phyloP scores from a whole-genome alignment of 2,113 vertebrate species.

The Cacatua alba region DNA sequence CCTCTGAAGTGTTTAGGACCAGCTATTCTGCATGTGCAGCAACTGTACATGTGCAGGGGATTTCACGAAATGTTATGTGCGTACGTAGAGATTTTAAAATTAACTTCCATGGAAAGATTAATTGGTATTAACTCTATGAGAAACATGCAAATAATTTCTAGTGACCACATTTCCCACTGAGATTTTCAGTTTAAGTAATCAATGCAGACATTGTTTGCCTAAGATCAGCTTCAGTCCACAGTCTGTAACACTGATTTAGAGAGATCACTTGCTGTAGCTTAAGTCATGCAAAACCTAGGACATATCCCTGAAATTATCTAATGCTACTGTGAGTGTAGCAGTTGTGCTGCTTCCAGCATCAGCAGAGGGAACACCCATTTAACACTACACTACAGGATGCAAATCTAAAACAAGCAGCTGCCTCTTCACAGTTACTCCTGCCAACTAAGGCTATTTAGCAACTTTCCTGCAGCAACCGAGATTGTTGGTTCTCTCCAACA shows the following conservation, averaged over 20 bases:
- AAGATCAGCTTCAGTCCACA: not conserved
- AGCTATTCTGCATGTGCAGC: not conserved
- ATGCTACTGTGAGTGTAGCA: constrained; percentile 15
- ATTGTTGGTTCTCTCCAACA: not conserved
- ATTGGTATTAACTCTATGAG: not conserved
- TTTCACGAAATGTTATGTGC: not conserved
- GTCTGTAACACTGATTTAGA: not conserved
- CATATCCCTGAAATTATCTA: not conserved
- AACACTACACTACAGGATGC: not conserved
- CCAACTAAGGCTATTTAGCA: not conserved
- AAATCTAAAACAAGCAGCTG: not conserved
- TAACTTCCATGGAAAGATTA: not conserved
- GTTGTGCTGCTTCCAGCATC: constrained; percentile 7
- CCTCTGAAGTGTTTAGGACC: not conserved
- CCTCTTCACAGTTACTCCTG: not conserved
- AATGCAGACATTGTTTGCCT: not conserved
- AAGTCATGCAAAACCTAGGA: not conserved
- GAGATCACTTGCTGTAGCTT: not conserved
- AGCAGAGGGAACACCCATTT: not conserved
- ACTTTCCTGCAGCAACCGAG: not conserved
- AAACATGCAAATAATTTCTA: not conserved
- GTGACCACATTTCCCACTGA: not conserved
- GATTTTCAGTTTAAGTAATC: constrained; percentile 3
- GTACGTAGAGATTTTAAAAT: not conserved
- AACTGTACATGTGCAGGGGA: not conserved